phyloP scores from a whole-genome alignment of 2,113 vertebrate species.

The Plestiodon gilberti region DNA sequence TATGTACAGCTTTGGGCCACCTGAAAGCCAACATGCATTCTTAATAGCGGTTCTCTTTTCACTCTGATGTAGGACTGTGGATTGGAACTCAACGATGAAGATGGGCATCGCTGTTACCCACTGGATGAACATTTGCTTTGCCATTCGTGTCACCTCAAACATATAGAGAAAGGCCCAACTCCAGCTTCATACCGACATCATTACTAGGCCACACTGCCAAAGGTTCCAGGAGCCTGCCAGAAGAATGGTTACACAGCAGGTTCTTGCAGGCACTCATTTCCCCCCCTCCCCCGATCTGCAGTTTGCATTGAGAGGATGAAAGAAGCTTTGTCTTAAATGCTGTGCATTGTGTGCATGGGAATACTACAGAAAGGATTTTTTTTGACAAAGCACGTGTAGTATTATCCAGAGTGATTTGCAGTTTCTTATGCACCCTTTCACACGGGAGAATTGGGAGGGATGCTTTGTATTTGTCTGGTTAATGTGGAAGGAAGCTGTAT shows the following conservation, averaged over 20 bases:
- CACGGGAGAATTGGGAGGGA: neutral
- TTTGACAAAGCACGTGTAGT: constrained; percentile 26
- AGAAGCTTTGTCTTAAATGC: neutral
- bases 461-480: neutral
- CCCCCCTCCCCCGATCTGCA: rapidly evolving
- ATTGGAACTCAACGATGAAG: constrained; percentile 93
- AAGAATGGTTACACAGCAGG: neutral
- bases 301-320: constrained; percentile 7
- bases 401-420: neutral
- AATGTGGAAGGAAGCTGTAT: constrained; percentile 44
- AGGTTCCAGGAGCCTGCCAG: rapidly evolving
- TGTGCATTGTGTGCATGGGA: neutral
- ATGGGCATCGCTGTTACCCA: constrained; percentile 94
- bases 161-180: constrained; percentile 81
- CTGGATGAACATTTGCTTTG: constrained; percentile 92
- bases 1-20: neutral
- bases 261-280: neutral
- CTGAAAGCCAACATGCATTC: neutral
- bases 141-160: constrained; percentile 91
- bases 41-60: neutral
- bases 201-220: constrained; percentile 57
- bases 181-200: constrained; percentile 73
- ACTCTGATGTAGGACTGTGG: constrained; percentile 84
- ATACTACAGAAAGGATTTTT: constrained; percentile 8
- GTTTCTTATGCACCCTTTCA: neutral